These are phyloP conservation scores for Apistogramma diplotaenia DNA, from an alignment of 2,113 vertebrate species.

Conservation along the genomic window DNA sequence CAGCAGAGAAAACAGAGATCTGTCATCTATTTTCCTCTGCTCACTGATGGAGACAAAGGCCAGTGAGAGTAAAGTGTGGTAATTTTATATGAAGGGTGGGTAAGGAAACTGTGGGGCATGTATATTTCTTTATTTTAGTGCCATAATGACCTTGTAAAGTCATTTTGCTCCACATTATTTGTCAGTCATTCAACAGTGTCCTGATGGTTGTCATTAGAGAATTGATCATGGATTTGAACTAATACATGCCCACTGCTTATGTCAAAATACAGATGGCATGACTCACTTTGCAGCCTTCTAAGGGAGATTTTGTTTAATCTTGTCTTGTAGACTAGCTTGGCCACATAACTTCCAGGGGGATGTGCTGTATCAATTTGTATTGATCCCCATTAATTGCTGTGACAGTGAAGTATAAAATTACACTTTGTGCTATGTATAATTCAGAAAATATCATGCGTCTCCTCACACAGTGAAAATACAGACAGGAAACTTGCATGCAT, in stretches of 20 bases:
- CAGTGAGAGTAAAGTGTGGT: constrained; percentile 31
- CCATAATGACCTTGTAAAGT: constrained; percentile 23
- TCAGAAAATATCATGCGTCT: constrained; percentile 22
- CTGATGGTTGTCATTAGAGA: constrained; percentile 43
- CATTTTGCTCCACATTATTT: constrained; percentile 9
- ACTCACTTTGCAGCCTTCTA: constrained; percentile 34
- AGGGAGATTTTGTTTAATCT: constrained; percentile 45
- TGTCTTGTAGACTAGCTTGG: constrained; percentile 21
- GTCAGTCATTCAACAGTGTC: constrained; percentile 30
- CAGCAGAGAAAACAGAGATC: constrained; percentile 72
- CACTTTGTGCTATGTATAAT: constrained; percentile 7
- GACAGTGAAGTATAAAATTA: constrained; percentile 48
- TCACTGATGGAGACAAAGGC: constrained; percentile 46
- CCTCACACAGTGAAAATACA: not conserved
- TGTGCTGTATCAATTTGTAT: constrained; percentile 28
- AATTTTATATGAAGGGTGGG: constrained; percentile 42
- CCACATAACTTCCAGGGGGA: constrained; percentile 47
- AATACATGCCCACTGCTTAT: constrained; percentile 35
- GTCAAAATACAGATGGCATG: constrained; percentile 56
- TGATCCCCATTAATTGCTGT: constrained; percentile 59
- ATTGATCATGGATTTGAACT: constrained; percentile 48
- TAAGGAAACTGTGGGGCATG: not conserved
- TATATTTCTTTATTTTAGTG: constrained; percentile 18
- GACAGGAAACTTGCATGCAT: not conserved
- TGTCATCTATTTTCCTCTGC: constrained; percentile 63